These are phyloP conservation scores for Aphelinus atriplicis DNA, from an alignment of 1,140 invertebrate genomes.

Conservation along the genomic window DNA sequence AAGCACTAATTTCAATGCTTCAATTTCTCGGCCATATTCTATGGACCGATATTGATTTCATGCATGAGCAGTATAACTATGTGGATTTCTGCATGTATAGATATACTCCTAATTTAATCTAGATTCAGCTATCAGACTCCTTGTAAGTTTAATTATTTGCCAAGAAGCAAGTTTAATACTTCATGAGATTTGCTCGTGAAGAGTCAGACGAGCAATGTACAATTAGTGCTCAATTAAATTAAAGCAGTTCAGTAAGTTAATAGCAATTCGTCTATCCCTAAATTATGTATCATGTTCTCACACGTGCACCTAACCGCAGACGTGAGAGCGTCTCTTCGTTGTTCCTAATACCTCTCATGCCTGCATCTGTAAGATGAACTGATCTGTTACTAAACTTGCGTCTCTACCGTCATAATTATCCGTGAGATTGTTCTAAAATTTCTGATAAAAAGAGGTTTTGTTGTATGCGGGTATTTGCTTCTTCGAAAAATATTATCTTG, in stretches of 20 bases:
- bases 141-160: too few species aligned
- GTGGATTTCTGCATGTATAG: too few species aligned
- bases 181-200: constrained; percentile 15
- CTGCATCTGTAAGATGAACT: background rate
- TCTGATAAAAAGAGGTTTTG: background rate
- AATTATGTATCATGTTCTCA: constrained; percentile 29
- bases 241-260: constrained; percentile 23
- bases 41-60: too few species aligned
- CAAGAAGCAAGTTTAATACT: constrained; percentile 1
- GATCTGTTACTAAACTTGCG: constrained; percentile 12
- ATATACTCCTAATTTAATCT: too few species aligned
- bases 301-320: background rate
- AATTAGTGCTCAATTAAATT: constrained; percentile 35
- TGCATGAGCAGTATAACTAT: too few species aligned
- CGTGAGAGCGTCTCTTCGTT: background rate
- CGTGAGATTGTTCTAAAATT: background rate
- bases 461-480: background rate
- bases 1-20: too few species aligned
- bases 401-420: background rate
- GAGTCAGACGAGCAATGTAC: background rate
- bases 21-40: too few species aligned
- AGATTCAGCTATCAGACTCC: too few species aligned
- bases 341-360: background rate
- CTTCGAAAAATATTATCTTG: too few species aligned
- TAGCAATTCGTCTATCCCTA: constrained; percentile 23